Evolutionary conservation across 2,113 vertebrate genomes (phyloP).

Genomic region (Neopipo cinnamomea): DNA sequence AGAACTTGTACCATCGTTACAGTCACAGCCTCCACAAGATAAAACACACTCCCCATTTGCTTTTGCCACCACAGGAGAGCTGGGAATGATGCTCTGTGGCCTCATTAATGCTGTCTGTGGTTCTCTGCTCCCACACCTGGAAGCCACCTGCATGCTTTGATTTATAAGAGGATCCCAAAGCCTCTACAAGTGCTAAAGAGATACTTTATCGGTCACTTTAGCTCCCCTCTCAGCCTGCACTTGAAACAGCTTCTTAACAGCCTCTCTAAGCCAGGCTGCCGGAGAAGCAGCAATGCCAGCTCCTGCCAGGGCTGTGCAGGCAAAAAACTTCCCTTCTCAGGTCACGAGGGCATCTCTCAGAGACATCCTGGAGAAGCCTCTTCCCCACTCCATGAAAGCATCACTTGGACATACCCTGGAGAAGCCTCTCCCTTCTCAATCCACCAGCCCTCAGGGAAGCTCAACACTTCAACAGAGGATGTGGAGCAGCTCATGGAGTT

Average conservation of each 20-base stretch:
- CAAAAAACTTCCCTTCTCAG: not conserved
- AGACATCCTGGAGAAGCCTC: not conserved
- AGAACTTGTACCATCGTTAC: not conserved
- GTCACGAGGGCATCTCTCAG: not conserved
- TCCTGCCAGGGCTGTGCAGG: not conserved
- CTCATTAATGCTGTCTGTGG: not conserved
- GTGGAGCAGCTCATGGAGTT: not conserved
- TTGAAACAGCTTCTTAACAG: not conserved
- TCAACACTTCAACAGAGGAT: rapidly evolving
- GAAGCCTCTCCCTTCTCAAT: not conserved
- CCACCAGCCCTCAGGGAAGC: not conserved
- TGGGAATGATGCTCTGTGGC: rapidly evolving
- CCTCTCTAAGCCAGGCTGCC: not conserved
- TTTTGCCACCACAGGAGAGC: not conserved
- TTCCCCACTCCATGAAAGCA: not conserved
- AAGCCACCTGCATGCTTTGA: not conserved
- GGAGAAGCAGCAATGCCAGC: not conserved
- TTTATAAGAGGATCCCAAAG: not conserved
- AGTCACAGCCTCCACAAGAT: not conserved
- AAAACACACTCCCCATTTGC: not conserved
- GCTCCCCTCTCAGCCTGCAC: not conserved
- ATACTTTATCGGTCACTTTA: not conserved
- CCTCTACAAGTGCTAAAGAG: not conserved
- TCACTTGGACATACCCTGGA: not conserved
- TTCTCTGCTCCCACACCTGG: not conserved